phyloP scores from a whole-genome alignment of 2,113 vertebrate species.

The Meleagris gallopavo region DNA sequence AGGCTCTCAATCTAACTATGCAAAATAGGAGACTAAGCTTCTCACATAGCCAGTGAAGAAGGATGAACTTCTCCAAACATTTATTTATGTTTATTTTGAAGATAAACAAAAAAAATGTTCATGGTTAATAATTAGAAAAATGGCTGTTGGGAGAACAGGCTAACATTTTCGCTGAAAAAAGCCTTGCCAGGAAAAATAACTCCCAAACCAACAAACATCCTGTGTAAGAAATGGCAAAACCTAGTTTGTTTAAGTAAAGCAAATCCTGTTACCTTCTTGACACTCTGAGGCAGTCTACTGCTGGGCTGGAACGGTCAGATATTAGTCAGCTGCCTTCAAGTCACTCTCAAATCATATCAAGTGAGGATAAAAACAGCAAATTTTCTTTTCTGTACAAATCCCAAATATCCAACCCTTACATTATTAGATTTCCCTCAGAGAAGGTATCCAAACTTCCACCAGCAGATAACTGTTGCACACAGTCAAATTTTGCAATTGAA shows the following conservation, averaged over 20 bases:
- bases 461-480: background rate
- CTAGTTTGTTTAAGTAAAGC: background rate
- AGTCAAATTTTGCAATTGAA: background rate
- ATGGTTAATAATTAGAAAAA: background rate
- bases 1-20: background rate
- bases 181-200: background rate
- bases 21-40: background rate
- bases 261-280: slow-evolving; percentile 23
- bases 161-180: background rate
- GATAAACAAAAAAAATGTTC: background rate
- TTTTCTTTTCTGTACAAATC: background rate
- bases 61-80: background rate
- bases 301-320: slow-evolving; percentile 28
- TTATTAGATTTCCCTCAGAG: background rate
- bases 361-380: background rate
- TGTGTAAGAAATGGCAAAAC: background rate
- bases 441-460: background rate
- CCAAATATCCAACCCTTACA: background rate
- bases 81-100: background rate
- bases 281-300: background rate
- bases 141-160: background rate
- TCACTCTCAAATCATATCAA: slow-evolving; percentile 12
- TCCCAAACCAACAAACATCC: background rate
- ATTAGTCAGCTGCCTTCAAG: background rate
- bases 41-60: background rate